Evolutionary conservation across 1,140 invertebrate species (phyloP), one percentile per base, ranked within the genome.

Genomic region (Drosophila tsacasi): DNA sequence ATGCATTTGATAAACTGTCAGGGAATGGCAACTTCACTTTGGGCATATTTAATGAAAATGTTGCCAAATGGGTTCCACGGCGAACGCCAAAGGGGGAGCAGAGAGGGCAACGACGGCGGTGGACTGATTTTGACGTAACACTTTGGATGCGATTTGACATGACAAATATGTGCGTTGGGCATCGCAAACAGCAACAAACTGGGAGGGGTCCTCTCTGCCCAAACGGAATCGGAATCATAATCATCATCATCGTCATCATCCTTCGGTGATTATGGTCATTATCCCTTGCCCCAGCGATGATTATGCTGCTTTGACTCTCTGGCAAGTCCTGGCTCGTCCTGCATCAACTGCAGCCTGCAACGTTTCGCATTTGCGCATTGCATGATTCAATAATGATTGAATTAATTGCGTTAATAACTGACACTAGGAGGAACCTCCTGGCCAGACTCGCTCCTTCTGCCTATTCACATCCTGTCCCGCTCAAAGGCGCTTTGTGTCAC

Each of bases 401-500:
- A 92, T 92, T 92, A 92, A 92, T 92, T 92, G 91, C 91, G 91
- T 92, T 92, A 92, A 92, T 92, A 92, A 92, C 87, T 92, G 91
- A 92, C 91, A 92, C 91, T 92, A 90, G 69, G 52, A 54, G 65
- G 57, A 74, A 44, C 55, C 63, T 54, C 37, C 52, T 68, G 30
- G 27, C 47, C 25, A 40, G 30, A 23, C 23, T 17, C n/a, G 12
- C 10, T 19, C 27, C 27, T 19, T 23, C 40, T 54, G 35, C 60
- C 54, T 52, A 63, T 47, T 50, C 66, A 60, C 58, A 62, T 80
- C 72, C 65, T 64, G 76, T 49, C 44, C 46, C 65, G 76, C 76
- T 83, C 83, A 87, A 87, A 87, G 83, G 77, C 84, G 84, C 83
- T 83, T 87, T 89, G 80, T 83, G 80, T 72, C 76, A 81, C 81